Evolutionary conservation across 2,888 invertebrate species (phyloP).

Genomic region (Merodon equestris): DNA sequence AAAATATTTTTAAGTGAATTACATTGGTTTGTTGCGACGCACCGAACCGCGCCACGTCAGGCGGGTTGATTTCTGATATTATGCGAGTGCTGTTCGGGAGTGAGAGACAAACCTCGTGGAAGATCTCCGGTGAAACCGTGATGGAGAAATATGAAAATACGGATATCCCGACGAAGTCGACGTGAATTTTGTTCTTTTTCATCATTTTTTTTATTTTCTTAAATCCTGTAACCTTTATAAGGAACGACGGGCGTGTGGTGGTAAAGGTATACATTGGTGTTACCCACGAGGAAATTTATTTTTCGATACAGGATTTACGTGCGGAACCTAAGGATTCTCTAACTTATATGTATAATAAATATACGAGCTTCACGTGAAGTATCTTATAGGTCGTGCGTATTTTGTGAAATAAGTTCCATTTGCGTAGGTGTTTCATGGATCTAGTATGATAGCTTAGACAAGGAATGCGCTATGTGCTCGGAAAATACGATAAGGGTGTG

Average conservation of each 20-base stretch:
- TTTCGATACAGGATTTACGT: conserved; percentile 34
- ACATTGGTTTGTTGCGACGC: conserved; percentile 44
- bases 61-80: conserved; percentile 40
- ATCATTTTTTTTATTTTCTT: too few relatives aligned
- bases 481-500: conserved; percentile 1
- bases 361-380: neutral
- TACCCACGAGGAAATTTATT: conserved; percentile 31
- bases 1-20: conserved; percentile 60
- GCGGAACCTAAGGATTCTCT: neutral
- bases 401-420: too few relatives aligned
- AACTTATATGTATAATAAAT: conserved; percentile 1
- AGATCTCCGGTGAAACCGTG: conserved; percentile 27
- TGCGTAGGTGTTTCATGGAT: conserved; percentile 2
- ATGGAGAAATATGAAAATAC: conserved; percentile 39
- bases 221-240: conserved; percentile 27
- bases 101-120: conserved; percentile 9
- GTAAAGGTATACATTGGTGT: neutral
- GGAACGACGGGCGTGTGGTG: neutral
- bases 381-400: neutral
- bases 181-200: conserved; percentile 27
- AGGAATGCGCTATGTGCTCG: conserved; percentile 18
- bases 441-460: neutral
- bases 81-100: neutral
- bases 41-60: neutral
- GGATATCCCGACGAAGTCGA: conserved; percentile 31